Conservation (phyloP, 2,113 vertebrate genomes). For the Cavia aperea region DNA sequence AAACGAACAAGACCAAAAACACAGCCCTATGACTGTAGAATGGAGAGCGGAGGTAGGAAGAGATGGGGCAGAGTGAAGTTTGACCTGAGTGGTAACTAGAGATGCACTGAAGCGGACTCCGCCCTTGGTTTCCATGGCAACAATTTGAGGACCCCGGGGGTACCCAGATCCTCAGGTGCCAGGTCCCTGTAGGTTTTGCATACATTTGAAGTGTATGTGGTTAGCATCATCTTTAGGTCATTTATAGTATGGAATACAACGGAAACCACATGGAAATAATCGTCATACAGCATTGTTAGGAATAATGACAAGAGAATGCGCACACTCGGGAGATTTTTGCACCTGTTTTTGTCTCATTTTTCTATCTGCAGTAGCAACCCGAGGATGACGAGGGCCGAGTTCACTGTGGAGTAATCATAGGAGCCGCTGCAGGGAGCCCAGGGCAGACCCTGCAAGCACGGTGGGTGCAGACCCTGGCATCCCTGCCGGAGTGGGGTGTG, state of each 20-base stretch:
- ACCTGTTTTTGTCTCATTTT: not conserved
- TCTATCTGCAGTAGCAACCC: not conserved
- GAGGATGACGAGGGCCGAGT: too few relatives aligned
- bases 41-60: not conserved
- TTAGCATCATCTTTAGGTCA: not conserved
- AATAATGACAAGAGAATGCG: not conserved
- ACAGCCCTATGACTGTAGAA: not conserved
- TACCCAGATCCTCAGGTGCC: not conserved
- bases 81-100: not conserved
- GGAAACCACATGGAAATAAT: not conserved
- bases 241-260: not conserved
- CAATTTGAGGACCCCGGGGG: too few relatives aligned
- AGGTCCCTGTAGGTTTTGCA: not conserved
- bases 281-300: not conserved
- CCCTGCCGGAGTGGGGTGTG: not conserved
- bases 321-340: not conserved
- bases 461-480: fast-evolving
- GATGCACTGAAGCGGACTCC: too few relatives aligned
- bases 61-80: not conserved
- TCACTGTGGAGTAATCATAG: fast-evolving
- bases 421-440: too few relatives aligned
- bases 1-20: not conserved
- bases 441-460: fast-evolving
- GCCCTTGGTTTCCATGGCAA: not conserved
- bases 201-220: not conserved